phyloP scores from a whole-genome alignment of 1,140 invertebrate genomes.

The Leptestheria dahalacensis region DNA sequence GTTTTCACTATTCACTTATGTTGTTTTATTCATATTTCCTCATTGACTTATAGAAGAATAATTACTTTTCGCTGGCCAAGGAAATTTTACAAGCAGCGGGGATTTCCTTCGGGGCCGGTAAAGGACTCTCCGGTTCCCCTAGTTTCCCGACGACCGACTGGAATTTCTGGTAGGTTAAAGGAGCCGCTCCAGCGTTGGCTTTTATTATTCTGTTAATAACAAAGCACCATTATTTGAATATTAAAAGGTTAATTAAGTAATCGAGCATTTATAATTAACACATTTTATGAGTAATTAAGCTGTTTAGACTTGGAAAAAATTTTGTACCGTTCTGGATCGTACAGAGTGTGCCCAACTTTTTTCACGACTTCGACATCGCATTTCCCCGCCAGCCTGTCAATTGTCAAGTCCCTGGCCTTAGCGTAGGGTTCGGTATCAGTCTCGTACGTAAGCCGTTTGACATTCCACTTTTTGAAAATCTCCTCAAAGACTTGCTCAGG shows the following conservation, averaged over 20 bases:
- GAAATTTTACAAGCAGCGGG: slow-evolving; percentile 30
- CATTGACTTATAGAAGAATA: no score
- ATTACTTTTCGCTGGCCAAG: slow-evolving; percentile 24
- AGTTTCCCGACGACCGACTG: slow-evolving; percentile 40
- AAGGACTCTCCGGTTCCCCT: slow-evolving; percentile 34
- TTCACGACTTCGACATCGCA: slow-evolving; percentile 41
- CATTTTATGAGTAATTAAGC: not conserved
- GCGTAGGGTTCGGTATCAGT: slow-evolving; percentile 54
- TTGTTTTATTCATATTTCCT: no score
- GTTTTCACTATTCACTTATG: no score
- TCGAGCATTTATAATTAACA: not conserved
- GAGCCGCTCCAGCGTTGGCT: slow-evolving; percentile 44
- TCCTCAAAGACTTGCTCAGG: slow-evolving; percentile 43
- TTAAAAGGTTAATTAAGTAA: slow-evolving; percentile 4
- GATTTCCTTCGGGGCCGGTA: slow-evolving; percentile 32
- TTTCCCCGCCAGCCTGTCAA: slow-evolving; percentile 40
- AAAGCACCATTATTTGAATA: slow-evolving; percentile 15
- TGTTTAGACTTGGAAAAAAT: not conserved
- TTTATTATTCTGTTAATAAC: slow-evolving; percentile 34
- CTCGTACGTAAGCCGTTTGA: slow-evolving; percentile 47
- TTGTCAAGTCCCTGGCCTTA: slow-evolving; percentile 39
- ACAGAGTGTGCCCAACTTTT: slow-evolving; percentile 52
- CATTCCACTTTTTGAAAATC: slow-evolving; percentile 49
- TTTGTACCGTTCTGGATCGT: slow-evolving; percentile 40
- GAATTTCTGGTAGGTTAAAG: slow-evolving; percentile 55